These are phyloP conservation scores for Psammodynastes pulverulentus DNA, from an alignment of 2,113 vertebrate species.

Conservation along the genomic window DNA sequence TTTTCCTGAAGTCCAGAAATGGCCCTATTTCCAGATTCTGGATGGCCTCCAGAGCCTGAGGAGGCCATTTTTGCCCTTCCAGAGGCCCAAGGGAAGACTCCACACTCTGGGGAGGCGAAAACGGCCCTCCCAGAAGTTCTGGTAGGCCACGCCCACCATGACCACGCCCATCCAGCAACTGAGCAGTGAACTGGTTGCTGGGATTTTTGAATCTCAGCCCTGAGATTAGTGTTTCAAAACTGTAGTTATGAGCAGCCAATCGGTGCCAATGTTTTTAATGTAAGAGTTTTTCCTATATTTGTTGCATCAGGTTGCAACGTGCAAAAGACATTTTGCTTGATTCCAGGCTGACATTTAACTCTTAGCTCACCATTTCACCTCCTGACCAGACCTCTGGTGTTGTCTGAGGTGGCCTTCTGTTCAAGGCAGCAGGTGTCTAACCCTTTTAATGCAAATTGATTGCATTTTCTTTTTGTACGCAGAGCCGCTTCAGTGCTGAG, in stretches of 20 bases:
- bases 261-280: not conserved
- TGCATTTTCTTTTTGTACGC: conserved; percentile 22
- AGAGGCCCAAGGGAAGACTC: too few species aligned
- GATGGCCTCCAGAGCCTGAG: too few species aligned
- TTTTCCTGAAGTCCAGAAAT: too few species aligned
- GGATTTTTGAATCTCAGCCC: too few species aligned
- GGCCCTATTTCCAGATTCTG: too few species aligned
- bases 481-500: conserved; percentile 11
- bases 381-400: not conserved
- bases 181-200: too few species aligned
- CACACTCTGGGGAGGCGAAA: too few species aligned
- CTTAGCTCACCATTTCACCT: conserved; percentile 5
- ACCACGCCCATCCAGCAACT: too few species aligned
- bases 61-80: too few species aligned
- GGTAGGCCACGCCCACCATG: too few species aligned
- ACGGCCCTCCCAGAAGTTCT: too few species aligned
- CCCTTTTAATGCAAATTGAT: conserved; percentile 31
- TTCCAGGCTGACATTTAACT: not conserved
- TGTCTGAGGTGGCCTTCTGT: not conserved
- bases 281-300: not conserved
- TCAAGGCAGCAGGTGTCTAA: not conserved
- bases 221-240: too few species aligned
- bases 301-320: not conserved
- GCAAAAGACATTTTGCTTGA: not conserved
- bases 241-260: not conserved